phyloP scores from a whole-genome alignment of 1,140 invertebrate species.

The Orussus abietinus region DNA sequence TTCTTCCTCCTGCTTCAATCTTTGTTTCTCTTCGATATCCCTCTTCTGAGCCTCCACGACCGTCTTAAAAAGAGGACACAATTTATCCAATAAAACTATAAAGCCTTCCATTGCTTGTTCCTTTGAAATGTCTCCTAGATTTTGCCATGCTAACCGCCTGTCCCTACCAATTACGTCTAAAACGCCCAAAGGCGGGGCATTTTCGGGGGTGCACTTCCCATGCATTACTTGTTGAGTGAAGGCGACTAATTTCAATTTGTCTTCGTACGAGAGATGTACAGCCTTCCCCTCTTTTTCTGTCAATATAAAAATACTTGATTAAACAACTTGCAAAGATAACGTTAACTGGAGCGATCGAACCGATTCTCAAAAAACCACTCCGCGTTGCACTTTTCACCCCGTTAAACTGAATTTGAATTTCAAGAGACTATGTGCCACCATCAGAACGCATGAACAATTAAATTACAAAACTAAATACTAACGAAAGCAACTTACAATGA shows the following conservation, averaged over 20 bases:
- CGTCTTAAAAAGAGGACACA: slow-evolving; percentile 85
- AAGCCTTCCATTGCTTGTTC: slow-evolving; percentile 89
- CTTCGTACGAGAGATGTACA: slow-evolving; percentile 89
- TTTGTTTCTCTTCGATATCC: slow-evolving; percentile 74
- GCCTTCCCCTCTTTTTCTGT: slow-evolving; percentile 97
- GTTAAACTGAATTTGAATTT: too few relatives aligned
- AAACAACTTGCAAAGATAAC: too few relatives aligned
- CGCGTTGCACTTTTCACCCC: too few relatives aligned
- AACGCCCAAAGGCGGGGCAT: slow-evolving; percentile 81
- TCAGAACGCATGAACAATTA: too few relatives aligned
- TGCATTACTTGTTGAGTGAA: slow-evolving; percentile 87
- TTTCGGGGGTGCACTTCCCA: slow-evolving; percentile 73
- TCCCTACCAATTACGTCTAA: slow-evolving; percentile 94
- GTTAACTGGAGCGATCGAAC: neutral
- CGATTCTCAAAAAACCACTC: too few relatives aligned
- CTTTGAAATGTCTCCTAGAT: slow-evolving; percentile 78
- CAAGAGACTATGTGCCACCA: too few relatives aligned
- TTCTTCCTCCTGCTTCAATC: slow-evolving; percentile 54
- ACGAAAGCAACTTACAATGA: too few relatives aligned
- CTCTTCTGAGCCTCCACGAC: slow-evolving; percentile 88
- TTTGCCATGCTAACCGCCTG: slow-evolving; percentile 88
- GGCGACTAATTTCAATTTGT: slow-evolving; percentile 86
- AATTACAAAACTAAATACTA: too few relatives aligned
- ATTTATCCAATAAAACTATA: slow-evolving; percentile 79
- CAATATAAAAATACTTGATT: slow-evolving; percentile 43